phyloP scores from a whole-genome alignment of 2,888 invertebrate species.

The Euproctis similis region DNA sequence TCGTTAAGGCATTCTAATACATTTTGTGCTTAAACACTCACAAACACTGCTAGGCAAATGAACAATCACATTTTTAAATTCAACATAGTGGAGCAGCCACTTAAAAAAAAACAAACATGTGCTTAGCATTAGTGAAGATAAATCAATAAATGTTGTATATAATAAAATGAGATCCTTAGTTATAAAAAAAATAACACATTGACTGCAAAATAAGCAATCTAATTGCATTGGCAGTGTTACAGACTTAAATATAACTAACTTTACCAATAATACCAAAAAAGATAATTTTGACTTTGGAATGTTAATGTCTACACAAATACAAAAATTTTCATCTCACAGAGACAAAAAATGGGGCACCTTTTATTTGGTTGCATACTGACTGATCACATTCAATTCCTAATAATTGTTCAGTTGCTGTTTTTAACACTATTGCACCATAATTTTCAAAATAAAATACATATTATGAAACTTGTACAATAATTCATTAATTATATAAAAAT shows the following conservation, averaged over 20 bases:
- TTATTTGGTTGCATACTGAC: no score
- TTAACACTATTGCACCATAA: no score
- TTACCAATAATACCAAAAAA: constrained; percentile 17
- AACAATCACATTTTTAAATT: constrained; percentile 4
- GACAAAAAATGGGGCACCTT: no score
- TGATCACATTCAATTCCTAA: no score
- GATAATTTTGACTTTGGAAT: constrained; percentile 29
- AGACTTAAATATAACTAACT: constrained; percentile 14
- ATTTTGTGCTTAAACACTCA: constrained; percentile 20
- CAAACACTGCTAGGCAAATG: constrained; percentile 34
- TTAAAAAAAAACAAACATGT: constrained; percentile 15
- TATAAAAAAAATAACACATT: constrained; percentile 23
- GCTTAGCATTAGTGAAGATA: constrained; percentile 16
- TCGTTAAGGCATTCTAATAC: constrained; percentile 57
- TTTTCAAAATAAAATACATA: no score
- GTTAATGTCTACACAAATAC: constrained; percentile 17
- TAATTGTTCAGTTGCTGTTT: no score
- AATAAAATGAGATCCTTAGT: constrained; percentile 32
- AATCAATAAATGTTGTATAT: constrained; percentile 12
- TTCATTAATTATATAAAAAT: no score
- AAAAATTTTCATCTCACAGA: no score
- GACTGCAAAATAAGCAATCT: constrained; percentile 26
- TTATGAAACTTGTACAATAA: no score
- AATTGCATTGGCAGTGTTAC: constrained; percentile 30
- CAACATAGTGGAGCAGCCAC: constrained; percentile 3